phyloP scores from a whole-genome alignment of 1,140 invertebrate species.

The Pomphorhynchus laevis region DNA sequence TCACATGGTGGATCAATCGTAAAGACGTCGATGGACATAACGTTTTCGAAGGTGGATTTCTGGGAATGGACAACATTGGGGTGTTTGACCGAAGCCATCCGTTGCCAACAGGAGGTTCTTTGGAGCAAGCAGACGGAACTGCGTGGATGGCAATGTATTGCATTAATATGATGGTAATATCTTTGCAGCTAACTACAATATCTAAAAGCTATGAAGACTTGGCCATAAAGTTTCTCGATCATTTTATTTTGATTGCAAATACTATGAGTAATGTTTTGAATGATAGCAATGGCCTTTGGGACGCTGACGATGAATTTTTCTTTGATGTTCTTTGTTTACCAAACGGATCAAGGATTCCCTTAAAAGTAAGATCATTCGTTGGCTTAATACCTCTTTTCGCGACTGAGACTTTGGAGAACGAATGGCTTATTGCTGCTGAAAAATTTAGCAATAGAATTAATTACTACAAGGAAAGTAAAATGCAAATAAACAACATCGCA shows the following conservation, averaged over 20 bases:
- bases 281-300: background rate
- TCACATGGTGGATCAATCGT: conserved; percentile 22
- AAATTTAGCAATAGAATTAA: background rate
- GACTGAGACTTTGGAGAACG: background rate
- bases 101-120: conserved; percentile 15
- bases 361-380: background rate
- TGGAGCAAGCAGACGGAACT: conserved; percentile 21
- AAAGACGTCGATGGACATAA: conserved; percentile 18
- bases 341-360: background rate
- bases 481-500: background rate
- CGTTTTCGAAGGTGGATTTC: conserved; percentile 20
- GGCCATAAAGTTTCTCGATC: conserved; percentile 21
- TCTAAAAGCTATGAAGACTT: conserved; percentile 20
- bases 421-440: background rate
- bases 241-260: conserved; percentile 19
- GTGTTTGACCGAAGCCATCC: conserved; percentile 21
- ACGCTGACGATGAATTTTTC: background rate
- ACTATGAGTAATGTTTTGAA: conserved; percentile 14
- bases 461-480: background rate
- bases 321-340: background rate
- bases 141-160: conserved; percentile 22
- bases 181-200: conserved; percentile 16
- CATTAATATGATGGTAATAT: conserved; percentile 19
- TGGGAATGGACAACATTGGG: conserved; percentile 22
- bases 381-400: background rate